Conservation (phyloP, 2,113 vertebrate genomes). For the Syrrhaptes paradoxus region DNA sequence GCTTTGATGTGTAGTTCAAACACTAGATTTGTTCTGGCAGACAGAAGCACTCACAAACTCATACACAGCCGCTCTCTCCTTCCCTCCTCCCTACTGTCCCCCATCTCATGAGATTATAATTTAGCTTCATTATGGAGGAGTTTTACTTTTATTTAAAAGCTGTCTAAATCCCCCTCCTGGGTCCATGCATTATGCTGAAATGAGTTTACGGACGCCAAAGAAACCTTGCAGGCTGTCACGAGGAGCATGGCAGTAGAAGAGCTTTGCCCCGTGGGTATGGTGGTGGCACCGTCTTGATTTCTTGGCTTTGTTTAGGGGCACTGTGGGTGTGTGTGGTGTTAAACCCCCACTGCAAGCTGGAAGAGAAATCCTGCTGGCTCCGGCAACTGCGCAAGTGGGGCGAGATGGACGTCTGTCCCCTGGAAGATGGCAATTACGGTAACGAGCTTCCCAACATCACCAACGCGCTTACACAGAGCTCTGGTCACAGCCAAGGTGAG, state of each 20-base stretch:
- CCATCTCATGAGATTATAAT: constrained; percentile 60
- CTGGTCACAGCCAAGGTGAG: constrained; percentile 89
- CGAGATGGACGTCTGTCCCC: constrained; percentile 94
- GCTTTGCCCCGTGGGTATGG: fast-evolving
- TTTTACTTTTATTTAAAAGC: constrained; percentile 53
- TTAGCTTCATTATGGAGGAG: constrained; percentile 58
- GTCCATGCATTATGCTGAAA: neutral
- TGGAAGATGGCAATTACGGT: constrained; percentile 97
- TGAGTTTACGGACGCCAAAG: constrained; percentile 1
- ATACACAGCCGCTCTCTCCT: neutral
- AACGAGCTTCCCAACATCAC: constrained; percentile 97
- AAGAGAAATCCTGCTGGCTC: constrained; percentile 94
- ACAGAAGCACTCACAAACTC: constrained; percentile 53
- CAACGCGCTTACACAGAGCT: constrained; percentile 92
- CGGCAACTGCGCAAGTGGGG: constrained; percentile 95
- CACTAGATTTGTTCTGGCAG: constrained; percentile 66
- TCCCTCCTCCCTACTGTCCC: constrained; percentile 52
- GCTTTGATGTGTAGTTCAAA: constrained; percentile 72
- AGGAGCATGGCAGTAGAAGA: neutral
- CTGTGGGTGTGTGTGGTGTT: constrained; percentile 98
- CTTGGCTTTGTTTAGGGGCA: constrained; percentile 83
- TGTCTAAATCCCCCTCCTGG: constrained; percentile 47
- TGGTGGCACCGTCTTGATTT: constrained; percentile 34
- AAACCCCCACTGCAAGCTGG: constrained; percentile 97
- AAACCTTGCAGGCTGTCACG: neutral